Conservation (phyloP, 2,113 vertebrate genomes). For the Ploceus nigricollis region DNA sequence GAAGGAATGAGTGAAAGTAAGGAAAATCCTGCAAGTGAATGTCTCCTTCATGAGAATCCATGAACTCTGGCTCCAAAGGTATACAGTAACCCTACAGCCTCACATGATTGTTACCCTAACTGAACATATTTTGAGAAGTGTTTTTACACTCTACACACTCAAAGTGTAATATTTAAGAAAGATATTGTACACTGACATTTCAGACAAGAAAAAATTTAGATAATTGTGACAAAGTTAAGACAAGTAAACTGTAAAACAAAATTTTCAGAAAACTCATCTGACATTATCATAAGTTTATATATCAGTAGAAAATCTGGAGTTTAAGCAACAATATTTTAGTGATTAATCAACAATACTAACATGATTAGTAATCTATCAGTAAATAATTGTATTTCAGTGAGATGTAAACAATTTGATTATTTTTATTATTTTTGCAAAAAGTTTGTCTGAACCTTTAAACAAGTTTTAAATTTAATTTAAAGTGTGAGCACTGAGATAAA, state of each 20-base stretch:
- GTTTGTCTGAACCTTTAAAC: neutral
- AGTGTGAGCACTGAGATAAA: neutral
- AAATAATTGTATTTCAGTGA: neutral
- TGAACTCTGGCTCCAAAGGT: neutral
- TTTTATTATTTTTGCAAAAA: neutral
- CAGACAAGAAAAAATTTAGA: neutral
- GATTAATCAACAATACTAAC: neutral
- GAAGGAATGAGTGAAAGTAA: neutral
- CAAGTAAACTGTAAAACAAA: neutral
- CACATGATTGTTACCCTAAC: neutral
- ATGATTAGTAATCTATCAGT: neutral
- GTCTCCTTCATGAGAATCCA: neutral
- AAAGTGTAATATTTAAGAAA: neutral
- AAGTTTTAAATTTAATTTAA: neutral
- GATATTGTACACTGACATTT: neutral
- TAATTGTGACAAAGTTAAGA: neutral
- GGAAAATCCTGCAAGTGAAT: neutral
- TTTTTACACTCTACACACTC: neutral
- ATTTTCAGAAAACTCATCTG: neutral
- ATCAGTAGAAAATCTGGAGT: neutral
- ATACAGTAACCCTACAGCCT: neutral
- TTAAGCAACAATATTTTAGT: neutral
- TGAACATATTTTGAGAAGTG: neutral
- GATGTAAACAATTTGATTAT: neutral
- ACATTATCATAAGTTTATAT: neutral